Evolutionary conservation across 1,140 invertebrate species (phyloP), one percentile per base, ranked within the genome.

Genomic region (Macrotrachela quadricornifera): DNA sequence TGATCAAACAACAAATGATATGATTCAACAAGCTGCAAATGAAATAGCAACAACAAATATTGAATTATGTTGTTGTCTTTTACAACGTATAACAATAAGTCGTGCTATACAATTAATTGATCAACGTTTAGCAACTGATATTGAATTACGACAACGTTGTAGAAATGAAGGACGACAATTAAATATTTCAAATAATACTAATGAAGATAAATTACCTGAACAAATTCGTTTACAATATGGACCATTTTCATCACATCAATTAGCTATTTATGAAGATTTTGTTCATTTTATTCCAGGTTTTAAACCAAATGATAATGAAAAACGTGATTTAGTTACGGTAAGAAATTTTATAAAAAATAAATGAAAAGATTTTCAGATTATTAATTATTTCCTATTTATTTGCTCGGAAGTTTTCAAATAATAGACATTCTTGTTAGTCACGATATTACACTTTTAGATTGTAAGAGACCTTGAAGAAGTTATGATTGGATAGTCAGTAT

Each of bases 11-110:
- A 46, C 46, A 30, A 53, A 47, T 30, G 51, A 53, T 1, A 47
- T 53, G 45, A 53, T 53, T 0, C 46, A 43, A 37, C 51, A 53
- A 13, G 83, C 87, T 6, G 80, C 83, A 10, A 56, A 59, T 11
- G 39, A 85, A 37, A 73, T 94, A 30, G 85, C 90, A 1, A 79
- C 80, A 46, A 88, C 96, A 51, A 97, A 97, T 67, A 85, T 94
- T 74, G 91, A 96, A 66, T 68, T 96, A 6, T 86, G 86, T 0
- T 92, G 86, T 64, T 86, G 85, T 39, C 94, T 94, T 62, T 85
- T 99, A 46, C 92, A 97, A 68, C 97, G 97, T 68, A 92, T 85
- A 3, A 86, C 91, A 0, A 85, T 95, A 13, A 92, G 99, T 64
- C 94, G 94, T 64, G 86, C 88, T 0, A 78, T 94, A 40, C 80